Base-by-base conservation (phyloP, 2,113 vertebrate genomes). In the Rynchops niger region DNA sequence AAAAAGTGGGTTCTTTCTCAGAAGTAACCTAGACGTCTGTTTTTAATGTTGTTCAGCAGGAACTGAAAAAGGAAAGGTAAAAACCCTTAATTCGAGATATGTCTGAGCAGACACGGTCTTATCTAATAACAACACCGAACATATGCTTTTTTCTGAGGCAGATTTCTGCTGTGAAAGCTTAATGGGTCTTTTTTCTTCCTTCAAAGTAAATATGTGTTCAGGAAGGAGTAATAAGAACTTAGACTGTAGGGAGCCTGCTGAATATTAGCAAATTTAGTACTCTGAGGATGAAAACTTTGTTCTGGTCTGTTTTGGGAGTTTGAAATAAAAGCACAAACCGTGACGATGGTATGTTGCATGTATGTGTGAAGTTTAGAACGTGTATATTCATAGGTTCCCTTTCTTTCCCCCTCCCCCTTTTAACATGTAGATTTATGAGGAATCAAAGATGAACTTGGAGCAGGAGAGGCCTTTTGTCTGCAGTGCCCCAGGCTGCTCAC, bases 381-480 rank as follows among this genome's bases (percentile, higher is more conserved):
- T 58, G 77, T 97, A 88, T 98, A 97, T 95, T 98, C 96, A 98
- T 95, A 97, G 90, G 74, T 95, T 97, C 97, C 95, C 92, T 98
- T 96, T 93, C 93, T 96, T 95, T 96, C 95, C 90, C 90, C 95
- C 21, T 96, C 85, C 93, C 40, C 86, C 94, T 96, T 96, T 95
- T 95, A 94, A 95, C 97, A 97, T 98, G 93, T 93, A 99, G 99
- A 99, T 99, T 99, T 99, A 99, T 99, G 99, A 99, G 98, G 98
- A 99, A 98, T 98, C 98, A 99, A 99, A 99, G 99, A 99, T 99
- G 99, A 99, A 99, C 98, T 99, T 99, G 98, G 99, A 99, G 99
- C 99, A 99, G 99, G 99, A 99, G 98, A 99, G 99, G 98, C 99
- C 99, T 77, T 99, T 98, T 95, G 96, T 99, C 97, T 99, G 99